A percentile compares a stretch with the other conserved stretches of the same genome.
Conservation (phyloP, 2,113 vertebrate genomes). For the Ondatra zibethicus region DNA sequence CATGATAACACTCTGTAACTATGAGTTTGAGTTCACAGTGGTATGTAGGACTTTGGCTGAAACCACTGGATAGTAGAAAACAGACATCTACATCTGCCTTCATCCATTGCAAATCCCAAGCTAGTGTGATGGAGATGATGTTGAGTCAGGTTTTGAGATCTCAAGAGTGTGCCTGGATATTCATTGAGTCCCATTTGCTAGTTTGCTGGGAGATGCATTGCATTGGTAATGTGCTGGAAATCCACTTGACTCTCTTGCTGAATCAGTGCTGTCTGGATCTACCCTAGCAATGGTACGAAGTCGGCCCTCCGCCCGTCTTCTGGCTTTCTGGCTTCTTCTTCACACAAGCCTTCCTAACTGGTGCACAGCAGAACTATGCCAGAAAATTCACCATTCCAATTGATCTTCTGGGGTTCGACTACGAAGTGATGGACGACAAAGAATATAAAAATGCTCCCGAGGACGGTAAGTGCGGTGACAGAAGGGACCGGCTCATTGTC, state of each 20-base stretch:
- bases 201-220: neutral
- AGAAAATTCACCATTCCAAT: constrained; percentile 93
- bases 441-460: constrained; percentile 87
- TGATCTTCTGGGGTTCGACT: constrained; percentile 93
- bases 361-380: constrained; percentile 94
- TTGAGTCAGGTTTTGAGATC: neutral
- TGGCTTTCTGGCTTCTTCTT: constrained; percentile 97
- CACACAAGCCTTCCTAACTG: constrained; percentile 95
- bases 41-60: neutral
- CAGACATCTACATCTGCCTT: neutral
- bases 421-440: constrained; percentile 92
- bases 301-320: constrained; percentile 89
- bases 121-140: neutral
- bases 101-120: neutral
- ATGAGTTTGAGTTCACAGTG: neutral
- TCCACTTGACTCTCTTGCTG: neutral
- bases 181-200: neutral
- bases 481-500: no score
- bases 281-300: constrained; percentile 90
- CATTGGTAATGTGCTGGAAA: neutral
- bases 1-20: neutral
- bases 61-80: neutral
- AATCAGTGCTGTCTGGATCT: neutral
- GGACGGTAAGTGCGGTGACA: constrained; percentile 87
- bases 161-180: neutral